phyloP scores from a whole-genome alignment of 2,888 invertebrate genomes.

The Heterodera filipjevi region DNA sequence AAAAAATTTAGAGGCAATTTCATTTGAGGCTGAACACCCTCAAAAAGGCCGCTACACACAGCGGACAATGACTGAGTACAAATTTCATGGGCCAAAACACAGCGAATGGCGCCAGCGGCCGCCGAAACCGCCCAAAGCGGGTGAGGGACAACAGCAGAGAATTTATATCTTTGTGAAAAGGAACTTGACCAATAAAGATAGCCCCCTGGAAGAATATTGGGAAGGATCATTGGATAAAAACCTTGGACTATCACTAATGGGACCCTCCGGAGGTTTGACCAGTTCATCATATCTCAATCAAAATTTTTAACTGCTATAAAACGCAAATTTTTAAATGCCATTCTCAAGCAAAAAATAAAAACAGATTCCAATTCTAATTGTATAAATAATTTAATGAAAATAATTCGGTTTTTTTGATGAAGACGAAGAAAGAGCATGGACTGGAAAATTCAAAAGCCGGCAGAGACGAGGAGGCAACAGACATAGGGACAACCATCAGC shows the following conservation, averaged over 20 bases:
- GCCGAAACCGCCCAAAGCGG: conserved; percentile 1
- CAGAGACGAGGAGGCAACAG: neutral
- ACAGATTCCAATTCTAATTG: neutral
- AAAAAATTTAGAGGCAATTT: neutral
- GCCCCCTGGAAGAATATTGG: too few relatives aligned
- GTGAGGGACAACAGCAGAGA: neutral
- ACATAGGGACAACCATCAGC: neutral
- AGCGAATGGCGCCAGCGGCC: conserved; percentile 7
- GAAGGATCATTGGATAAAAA: too few relatives aligned
- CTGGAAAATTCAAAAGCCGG: conserved; percentile 2
- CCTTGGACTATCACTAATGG: too few relatives aligned
- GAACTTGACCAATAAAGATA: too few relatives aligned
- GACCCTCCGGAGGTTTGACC: too few relatives aligned
- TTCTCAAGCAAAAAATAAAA: too few relatives aligned
- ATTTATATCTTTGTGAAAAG: too few relatives aligned
- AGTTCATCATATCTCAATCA: too few relatives aligned
- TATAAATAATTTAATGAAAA: neutral
- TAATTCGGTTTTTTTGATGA: neutral
- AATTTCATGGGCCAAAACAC: conserved; percentile 2
- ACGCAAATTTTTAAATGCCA: too few relatives aligned
- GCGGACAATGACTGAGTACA: neutral
- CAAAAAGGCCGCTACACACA: neutral
- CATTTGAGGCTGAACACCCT: neutral
- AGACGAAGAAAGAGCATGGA: neutral
- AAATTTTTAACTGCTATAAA: neutral